Evolutionary conservation across 2,888 invertebrate genomes (phyloP).

Genomic region (Meghimatium bilineatum): DNA sequence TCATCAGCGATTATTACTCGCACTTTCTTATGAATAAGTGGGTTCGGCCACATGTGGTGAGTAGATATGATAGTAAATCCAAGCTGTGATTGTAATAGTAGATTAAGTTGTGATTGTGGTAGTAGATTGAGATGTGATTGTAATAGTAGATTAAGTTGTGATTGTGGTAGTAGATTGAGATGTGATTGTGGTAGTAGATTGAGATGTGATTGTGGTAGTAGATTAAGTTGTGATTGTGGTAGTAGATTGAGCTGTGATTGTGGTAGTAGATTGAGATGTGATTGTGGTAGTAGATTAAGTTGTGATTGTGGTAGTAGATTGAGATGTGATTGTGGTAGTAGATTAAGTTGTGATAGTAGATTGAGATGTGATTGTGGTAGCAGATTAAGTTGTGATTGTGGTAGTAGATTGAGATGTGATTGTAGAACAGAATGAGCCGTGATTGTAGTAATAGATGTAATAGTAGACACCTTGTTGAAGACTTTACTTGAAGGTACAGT

Average conservation of each 20-base stretch:
- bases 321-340: too few relatives aligned
- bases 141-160: background rate
- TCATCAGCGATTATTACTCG: slow-evolving; percentile 89
- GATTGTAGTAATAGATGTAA: too few relatives aligned
- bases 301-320: too few relatives aligned
- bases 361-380: too few relatives aligned
- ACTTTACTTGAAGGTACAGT: too few relatives aligned
- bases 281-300: too few relatives aligned
- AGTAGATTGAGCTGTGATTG: background rate
- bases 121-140: background rate
- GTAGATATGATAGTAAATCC: slow-evolving; percentile 48
- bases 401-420: too few relatives aligned
- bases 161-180: background rate
- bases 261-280: background rate
- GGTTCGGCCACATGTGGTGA: slow-evolving; percentile 76
- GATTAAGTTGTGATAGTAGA: too few relatives aligned
- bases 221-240: background rate
- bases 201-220: background rate
- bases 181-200: background rate
- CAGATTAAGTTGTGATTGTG: too few relatives aligned
- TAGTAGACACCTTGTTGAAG: too few relatives aligned
- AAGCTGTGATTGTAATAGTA: background rate
- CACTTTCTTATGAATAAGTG: slow-evolving; percentile 74
- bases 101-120: background rate
- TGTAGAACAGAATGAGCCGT: too few relatives aligned